These are phyloP conservation scores for Nyctibius bracteatus DNA, from an alignment of 2,113 vertebrate species.

Conservation along the genomic window DNA sequence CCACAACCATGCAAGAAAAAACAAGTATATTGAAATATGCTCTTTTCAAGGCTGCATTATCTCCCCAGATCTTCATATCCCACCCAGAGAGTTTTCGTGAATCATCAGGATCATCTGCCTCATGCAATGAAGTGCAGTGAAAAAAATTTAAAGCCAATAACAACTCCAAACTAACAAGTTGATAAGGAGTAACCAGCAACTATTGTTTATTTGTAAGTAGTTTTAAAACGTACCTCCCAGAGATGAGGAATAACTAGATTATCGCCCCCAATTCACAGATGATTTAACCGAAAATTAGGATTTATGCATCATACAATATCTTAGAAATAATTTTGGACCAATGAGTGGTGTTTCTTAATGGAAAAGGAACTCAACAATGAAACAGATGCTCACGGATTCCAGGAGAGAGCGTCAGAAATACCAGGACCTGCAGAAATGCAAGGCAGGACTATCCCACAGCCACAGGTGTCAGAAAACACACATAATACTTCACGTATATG, in stretches of 20 bases:
- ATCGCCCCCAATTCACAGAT: background rate
- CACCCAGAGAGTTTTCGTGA: background rate
- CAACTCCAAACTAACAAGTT: background rate
- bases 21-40: rapidly evolving
- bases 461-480: background rate
- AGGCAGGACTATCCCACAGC: background rate
- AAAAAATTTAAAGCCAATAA: background rate
- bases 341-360: background rate
- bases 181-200: background rate
- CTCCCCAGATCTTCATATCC: background rate
- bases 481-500: background rate
- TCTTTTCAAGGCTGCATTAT: background rate
- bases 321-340: background rate
- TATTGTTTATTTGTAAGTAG: background rate
- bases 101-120: background rate
- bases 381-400: background rate
- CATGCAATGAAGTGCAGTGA: background rate
- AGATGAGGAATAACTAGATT: background rate
- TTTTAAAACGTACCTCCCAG: background rate
- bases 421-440: background rate
- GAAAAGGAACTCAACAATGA: background rate
- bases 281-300: background rate
- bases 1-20: background rate
- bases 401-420: background rate
- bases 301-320: background rate